Evolutionary conservation across 1,140 invertebrate genomes (phyloP), one percentile per base, ranked within the genome.

Genomic region (Drosophila baimaii): DNA sequence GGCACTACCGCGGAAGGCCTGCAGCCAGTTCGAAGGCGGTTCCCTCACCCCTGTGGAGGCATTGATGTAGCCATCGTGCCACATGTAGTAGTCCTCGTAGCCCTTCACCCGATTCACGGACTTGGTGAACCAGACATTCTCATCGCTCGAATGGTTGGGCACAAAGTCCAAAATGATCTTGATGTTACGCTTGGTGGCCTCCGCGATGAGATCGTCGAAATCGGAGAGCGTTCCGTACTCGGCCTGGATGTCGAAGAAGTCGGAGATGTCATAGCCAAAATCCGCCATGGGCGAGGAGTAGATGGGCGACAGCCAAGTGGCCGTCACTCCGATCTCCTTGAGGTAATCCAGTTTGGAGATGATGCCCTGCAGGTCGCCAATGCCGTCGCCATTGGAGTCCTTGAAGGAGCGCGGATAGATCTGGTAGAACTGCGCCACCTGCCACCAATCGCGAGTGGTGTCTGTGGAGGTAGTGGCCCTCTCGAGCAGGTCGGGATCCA

Each of bases 121-220:
- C 61, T 95, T 93, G 35, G 92, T 78, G 81, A 97, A 97, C 94
- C 96, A 97, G 9, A 93, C 92, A 49, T 95, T 95, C 59, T 95
- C 90, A 44, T 95, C 94, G 54, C 95, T 95, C 1, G 95, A 95
- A 81, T 97, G 96, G 86, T 97, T 97, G 0, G 96, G 96, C 5
- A 46, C 92, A 68, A 92, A 92, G 61, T 92, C 91, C 15, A 92
- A 59, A 15, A 92, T 88, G 15, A 92, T 85, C 59, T 92, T 92
- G 9, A 92, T 55, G 10, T 81, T 82, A 2, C 77, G 61, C 35
- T 79, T 63, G 1, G 95, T 94, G 7, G 95, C 95, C 61, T 93
- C 92, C 17, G 91, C 89, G 1, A 96, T 86, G n/a, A 98, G 91
- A 5, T 93, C 80, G 55, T 95, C 93, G 61, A 98, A 95, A 84